A percentile compares a stretch with the other conserved stretches of the same genome.
These are phyloP conservation scores for Heliconius erato DNA, from an alignment of 2,888 invertebrate genomes.

Conservation along the genomic window DNA sequence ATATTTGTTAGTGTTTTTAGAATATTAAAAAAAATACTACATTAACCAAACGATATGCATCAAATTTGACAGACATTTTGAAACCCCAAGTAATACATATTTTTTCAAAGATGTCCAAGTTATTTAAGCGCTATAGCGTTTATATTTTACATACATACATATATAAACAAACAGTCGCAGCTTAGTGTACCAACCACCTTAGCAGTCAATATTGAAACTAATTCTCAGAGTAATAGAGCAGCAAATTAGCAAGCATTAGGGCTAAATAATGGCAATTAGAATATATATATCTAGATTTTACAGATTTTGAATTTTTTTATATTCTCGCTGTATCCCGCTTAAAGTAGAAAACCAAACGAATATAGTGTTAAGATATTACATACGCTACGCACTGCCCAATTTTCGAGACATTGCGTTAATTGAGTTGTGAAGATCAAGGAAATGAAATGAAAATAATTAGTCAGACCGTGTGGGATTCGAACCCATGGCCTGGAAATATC, in stretches of 20 bases:
- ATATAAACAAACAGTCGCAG: slow-evolving; percentile 22
- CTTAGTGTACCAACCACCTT: slow-evolving; percentile 15
- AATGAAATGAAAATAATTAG: too few relatives aligned
- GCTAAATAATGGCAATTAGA: not conserved
- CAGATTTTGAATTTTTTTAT: not conserved
- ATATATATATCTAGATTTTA: not conserved
- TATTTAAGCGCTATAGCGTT: slow-evolving; percentile 43
- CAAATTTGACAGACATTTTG: not conserved
- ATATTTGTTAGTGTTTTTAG: not conserved
- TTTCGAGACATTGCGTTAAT: too few relatives aligned
- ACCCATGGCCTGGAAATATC: not conserved
- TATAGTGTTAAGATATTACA: too few relatives aligned
- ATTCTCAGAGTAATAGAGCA: not conserved
- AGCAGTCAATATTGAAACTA: slow-evolving; percentile 18
- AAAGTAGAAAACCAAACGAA: not conserved
- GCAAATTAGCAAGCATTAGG: slow-evolving; percentile 27
- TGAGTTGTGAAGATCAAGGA: too few relatives aligned
- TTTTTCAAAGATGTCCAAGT: slow-evolving; percentile 15
- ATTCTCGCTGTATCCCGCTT: too few relatives aligned
- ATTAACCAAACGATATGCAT: not conserved
- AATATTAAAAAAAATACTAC: not conserved
- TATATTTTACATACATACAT: slow-evolving; percentile 36
- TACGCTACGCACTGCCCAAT: not conserved
- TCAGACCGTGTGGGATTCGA: too few relatives aligned
- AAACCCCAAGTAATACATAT: not conserved